Base-by-base conservation (phyloP, 2,888 invertebrate genomes). In the Mamestra brassicae region DNA sequence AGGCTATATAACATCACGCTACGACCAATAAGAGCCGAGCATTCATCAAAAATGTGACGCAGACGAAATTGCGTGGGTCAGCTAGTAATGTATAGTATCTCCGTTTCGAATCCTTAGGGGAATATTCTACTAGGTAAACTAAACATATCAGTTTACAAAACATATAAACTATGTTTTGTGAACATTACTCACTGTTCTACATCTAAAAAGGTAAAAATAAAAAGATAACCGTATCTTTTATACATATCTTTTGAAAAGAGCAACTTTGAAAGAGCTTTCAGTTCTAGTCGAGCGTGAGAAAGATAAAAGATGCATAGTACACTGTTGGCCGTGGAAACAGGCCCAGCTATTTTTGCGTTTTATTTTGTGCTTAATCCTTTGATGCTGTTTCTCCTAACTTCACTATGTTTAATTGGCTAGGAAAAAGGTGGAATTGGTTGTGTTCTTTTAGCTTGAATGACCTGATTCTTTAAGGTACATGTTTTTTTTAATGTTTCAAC, bases 261-360 rank as follows among this genome's bases (percentile, higher is more conserved):
- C 74, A 85, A 86, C 81, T 85, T 78, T 85, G 65, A 78, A 85
- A 83, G 72, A 52, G 67, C 83, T 81, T 83, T 84, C 75, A 70
- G 57, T 71, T 72, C 60, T 65, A 83, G 74, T 78, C 74, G 64
- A 74, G 71, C 84, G 85, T 83, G 70, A 52, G 42, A 71, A 74
- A 81, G 87, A 86, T 86, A 85, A 87, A 86, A 84, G 76, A 85
- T 81, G 73, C 66, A 81, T 66, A 0, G 17, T 81, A 82, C 74
- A 86, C 17, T 85, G 76, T 8, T 26, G 71, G 73, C 66, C 76
- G n/a, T 36, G 42, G 58, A 47, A 60, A 76, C 36, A 8, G 65
- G 10, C 13, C 0, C 57, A 60, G 26, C 34, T 55, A 50, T 71
- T 47, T 61, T 4, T 10, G 42, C 2, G 4, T 47, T 57, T 73